Percentiles rank a stretch among this genome's conserved stretches.
Conservation (phyloP, 2,797 vertebrate species). For the Allobates femoralis region DNA sequence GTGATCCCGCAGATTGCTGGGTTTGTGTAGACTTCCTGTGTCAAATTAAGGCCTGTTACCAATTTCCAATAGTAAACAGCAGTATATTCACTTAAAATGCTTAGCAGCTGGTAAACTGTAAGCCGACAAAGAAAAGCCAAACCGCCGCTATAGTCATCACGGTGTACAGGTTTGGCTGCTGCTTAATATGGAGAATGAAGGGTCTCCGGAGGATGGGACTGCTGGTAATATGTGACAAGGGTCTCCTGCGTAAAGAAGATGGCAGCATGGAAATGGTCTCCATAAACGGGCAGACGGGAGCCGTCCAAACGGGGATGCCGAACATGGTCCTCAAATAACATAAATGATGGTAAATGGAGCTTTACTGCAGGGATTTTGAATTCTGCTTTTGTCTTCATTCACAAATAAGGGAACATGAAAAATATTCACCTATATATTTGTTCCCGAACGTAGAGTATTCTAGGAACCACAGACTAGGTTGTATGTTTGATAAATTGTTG, state of each 20-base stretch:
- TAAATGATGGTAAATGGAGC: not conserved
- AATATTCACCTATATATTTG: not conserved
- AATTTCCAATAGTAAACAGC: constrained; percentile 67
- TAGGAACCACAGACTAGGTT: not conserved
- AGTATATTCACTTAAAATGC: constrained; percentile 65
- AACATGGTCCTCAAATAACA: not conserved
- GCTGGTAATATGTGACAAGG: not conserved
- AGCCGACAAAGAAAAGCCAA: constrained; percentile 51
- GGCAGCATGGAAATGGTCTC: not conserved
- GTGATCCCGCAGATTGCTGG: constrained; percentile 59
- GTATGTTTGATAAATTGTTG: no score
- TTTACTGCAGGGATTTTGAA: not conserved
- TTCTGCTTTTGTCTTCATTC: not conserved
- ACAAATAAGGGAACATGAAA: not conserved
- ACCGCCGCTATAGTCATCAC: constrained; percentile 33
- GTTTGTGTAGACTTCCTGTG: constrained; percentile 67
- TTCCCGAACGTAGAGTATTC: not conserved
- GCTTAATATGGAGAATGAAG: not conserved
- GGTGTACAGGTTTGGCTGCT: constrained; percentile 31
- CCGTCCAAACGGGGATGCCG: not conserved
- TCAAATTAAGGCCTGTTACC: constrained; percentile 67
- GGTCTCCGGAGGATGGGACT: constrained; percentile 5
- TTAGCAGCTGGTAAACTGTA: constrained; percentile 54
- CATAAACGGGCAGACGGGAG: not conserved
- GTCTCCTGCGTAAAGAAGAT: not conserved